phyloP scores from a whole-genome alignment of 53 echinoderm and acorn worm species.

The Luidia sarsii region DNA sequence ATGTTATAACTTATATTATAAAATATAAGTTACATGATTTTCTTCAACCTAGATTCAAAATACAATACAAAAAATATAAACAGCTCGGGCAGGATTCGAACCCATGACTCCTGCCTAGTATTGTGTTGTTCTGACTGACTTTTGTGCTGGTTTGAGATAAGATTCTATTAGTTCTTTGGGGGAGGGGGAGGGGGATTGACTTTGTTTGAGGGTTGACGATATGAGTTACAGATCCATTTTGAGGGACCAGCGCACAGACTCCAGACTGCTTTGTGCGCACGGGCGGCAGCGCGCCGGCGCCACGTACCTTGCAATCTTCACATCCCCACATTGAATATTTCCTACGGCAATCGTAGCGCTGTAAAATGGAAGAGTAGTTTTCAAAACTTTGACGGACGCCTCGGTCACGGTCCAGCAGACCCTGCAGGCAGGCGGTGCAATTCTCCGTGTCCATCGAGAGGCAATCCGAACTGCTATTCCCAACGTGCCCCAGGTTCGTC shows the following conservation, averaged over 20 bases:
- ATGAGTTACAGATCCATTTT: too few relatives aligned
- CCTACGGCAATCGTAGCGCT: constrained; percentile 64
- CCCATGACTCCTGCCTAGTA: too few relatives aligned
- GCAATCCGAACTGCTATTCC: constrained; percentile 52
- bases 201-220: too few relatives aligned
- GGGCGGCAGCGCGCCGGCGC: not conserved
- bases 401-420: constrained; percentile 17
- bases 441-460: constrained; percentile 28
- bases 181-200: too few relatives aligned
- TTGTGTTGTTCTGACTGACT: too few relatives aligned
- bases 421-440: constrained; percentile 39
- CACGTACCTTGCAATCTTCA: constrained; percentile 66
- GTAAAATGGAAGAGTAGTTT: constrained; percentile 49
- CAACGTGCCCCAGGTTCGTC: constrained; percentile 30
- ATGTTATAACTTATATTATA: too few relatives aligned
- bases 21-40: too few relatives aligned
- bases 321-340: constrained; percentile 69
- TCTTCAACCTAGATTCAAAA: too few relatives aligned
- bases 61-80: too few relatives aligned
- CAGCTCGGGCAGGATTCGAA: too few relatives aligned
- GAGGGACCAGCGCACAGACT: too few relatives aligned
- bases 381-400: not conserved
- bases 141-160: too few relatives aligned
- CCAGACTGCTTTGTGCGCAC: not conserved
- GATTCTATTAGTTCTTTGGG: not conserved